Conservation (phyloP, 2,797 vertebrate species). For the Margarornis squamiger region DNA sequence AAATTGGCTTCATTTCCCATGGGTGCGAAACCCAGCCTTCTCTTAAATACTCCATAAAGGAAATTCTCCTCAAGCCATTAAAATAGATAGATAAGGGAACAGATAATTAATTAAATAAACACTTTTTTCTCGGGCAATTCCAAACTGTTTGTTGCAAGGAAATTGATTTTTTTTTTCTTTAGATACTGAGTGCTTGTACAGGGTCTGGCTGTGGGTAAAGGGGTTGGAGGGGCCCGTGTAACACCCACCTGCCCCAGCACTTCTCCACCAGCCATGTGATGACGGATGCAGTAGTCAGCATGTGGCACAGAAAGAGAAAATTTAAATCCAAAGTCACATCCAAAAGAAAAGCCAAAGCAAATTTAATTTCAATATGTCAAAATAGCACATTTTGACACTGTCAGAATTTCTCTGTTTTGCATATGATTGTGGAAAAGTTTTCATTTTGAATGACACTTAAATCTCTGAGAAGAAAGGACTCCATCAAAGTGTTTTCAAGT, state of each 20-base stretch:
- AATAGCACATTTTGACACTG: not conserved
- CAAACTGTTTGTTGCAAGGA: not conserved
- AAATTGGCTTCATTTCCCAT: not conserved
- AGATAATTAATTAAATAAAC: not conserved
- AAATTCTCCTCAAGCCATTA: not conserved
- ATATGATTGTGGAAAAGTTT: not conserved
- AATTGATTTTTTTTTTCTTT: not conserved
- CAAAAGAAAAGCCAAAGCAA: not conserved
- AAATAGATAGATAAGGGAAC: not conserved
- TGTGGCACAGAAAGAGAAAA: not conserved
- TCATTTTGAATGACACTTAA: not conserved
- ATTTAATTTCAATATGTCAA: not conserved
- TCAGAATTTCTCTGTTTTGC: not conserved
- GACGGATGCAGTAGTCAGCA: rapidly evolving
- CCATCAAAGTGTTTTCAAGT: not conserved
- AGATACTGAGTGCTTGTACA: not conserved
- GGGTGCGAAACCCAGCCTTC: not conserved
- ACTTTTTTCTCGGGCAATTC: not conserved
- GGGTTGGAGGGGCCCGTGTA: not conserved
- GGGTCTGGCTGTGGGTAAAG: not conserved
- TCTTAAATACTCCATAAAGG: not conserved
- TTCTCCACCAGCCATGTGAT: not conserved
- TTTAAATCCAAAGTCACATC: not conserved
- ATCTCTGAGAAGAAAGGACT: not conserved
- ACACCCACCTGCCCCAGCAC: not conserved